Base-by-base conservation (phyloP, 2,888 invertebrate genomes). In the Nipponacmea schrenckii region DNA sequence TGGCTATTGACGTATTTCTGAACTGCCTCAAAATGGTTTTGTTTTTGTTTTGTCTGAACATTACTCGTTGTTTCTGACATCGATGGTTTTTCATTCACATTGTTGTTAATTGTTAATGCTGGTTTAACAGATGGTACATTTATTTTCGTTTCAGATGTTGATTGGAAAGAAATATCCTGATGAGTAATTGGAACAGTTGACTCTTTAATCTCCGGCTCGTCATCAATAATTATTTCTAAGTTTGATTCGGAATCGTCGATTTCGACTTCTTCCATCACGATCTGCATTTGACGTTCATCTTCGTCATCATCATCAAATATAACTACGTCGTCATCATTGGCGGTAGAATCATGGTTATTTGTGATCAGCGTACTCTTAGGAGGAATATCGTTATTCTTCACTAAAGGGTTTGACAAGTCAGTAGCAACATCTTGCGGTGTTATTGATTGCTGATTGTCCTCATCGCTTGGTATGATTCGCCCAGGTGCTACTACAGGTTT, bases 291-390 rank as follows among this genome's bases (percentile, higher is more conserved):
- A 10, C 20, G 24, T 56, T 56, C 56, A 24, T 56, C 56, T 10
- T 56, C 56, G 56, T 56, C 56, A 17, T 56, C 56, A 56, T 56
- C 56, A 56, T 56, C 56, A 39, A 39, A 39, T 39, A 39, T 39
- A 56, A 24, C 56, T 24, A 56, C 20, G 20, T 56, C 20, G 2
- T 20, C 56, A 56, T 24, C 14, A 10, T 24, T 20, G 20, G 24
- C 7, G 24, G n/a, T 24, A 20, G 24, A 8, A 56, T 56, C 56
- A 24, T 20, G 20, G 24, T 56, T 24, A 10, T 24, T 24, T 12
- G 56, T 56, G 20, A 24, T 24, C 24, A 24, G 10, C 24, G 12
- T 20, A 20, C 20, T 24, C 24, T 20, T 14, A 20, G 56, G 24
- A 24, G 20, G 20, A 20, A 24, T 20, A 24, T 10, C 24, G 24